These are phyloP conservation scores for Paracanthobrama guichenoti DNA, from an alignment of 2,113 vertebrate species.

Conservation along the genomic window DNA sequence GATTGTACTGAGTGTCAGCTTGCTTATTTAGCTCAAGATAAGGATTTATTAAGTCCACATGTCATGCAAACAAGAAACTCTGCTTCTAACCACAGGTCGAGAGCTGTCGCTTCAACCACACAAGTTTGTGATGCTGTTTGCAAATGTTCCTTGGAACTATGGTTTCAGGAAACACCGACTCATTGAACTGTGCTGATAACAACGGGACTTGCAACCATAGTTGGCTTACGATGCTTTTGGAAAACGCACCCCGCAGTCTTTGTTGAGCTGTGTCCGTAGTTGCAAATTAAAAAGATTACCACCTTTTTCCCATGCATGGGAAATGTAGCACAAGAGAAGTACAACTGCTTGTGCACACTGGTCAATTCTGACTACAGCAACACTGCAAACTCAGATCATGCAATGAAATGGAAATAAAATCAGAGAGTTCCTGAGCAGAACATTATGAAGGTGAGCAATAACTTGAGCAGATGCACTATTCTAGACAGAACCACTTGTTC, in stretches of 20 bases:
- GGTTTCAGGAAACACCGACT: no score
- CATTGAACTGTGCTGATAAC: no score
- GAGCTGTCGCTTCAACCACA: no score
- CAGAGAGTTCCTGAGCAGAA: neutral
- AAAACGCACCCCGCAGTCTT: neutral
- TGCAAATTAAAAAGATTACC: neutral
- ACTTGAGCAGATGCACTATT: neutral
- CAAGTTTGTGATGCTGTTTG: no score
- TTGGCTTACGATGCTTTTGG: no score
- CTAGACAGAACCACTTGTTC: neutral
- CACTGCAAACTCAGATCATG: conserved; percentile 56
- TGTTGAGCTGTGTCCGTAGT: neutral
- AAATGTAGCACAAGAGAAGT: neutral
- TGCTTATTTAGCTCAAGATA: no score
- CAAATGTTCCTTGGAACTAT: no score
- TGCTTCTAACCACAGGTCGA: no score
- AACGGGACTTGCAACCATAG: no score
- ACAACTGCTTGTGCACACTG: neutral
- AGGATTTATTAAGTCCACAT: no score
- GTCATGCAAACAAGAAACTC: no score
- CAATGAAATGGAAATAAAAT: neutral
- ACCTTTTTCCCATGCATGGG: neutral
- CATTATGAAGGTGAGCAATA: neutral
- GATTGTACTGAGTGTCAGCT: no score
- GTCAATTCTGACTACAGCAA: conserved; percentile 6